Evolutionary conservation across 2,113 vertebrate species (phyloP).

Genomic region (Emydura subglobosa): DNA sequence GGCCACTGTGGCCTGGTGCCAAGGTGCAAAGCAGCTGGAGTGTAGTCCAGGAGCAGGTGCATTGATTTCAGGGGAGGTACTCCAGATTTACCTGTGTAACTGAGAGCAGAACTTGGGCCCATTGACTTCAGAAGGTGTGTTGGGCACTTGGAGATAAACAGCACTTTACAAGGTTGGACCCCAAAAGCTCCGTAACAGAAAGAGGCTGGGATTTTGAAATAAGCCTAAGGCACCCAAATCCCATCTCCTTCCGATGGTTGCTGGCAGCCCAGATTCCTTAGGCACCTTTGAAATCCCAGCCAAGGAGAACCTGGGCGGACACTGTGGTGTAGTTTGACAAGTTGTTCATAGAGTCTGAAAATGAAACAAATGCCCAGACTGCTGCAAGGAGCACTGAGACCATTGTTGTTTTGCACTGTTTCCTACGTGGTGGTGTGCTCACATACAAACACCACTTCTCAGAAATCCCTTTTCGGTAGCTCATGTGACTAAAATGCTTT

Average conservation of each 20-base stretch:
- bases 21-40: not conserved
- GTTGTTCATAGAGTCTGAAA: not conserved
- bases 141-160: not conserved
- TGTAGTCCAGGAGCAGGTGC: not conserved
- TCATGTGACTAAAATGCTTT: not conserved
- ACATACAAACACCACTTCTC: no score
- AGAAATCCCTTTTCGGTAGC: no score
- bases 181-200: not conserved
- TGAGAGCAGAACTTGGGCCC: not conserved
- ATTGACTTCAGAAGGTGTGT: not conserved
- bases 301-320: not conserved
- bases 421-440: not conserved
- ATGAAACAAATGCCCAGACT: not conserved
- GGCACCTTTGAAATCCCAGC: not conserved
- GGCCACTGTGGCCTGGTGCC: not conserved
- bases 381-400: not conserved
- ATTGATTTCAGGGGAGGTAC: not conserved
- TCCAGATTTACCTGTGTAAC: not conserved
- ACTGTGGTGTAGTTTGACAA: not conserved
- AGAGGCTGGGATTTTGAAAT: not conserved
- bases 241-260: not conserved
- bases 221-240: not conserved
- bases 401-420: not conserved
- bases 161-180: not conserved
- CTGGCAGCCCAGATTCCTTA: not conserved